Conservation (phyloP, 64 coral and sea anemone genomes). For the Dendrophyllia cribrosa region DNA sequence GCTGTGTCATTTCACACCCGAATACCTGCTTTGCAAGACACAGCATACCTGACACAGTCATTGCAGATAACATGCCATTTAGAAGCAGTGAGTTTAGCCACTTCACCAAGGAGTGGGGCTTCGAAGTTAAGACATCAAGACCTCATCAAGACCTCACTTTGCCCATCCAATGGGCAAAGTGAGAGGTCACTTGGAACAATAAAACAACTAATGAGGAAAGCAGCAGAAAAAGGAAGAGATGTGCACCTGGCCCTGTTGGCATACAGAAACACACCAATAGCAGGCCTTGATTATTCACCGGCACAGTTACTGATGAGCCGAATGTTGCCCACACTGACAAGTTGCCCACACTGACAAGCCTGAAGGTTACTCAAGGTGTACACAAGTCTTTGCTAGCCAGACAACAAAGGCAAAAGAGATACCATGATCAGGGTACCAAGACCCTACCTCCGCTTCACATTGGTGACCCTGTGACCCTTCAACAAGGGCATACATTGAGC, state of each 20-base stretch:
- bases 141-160: not conserved
- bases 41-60: conserved; percentile 52
- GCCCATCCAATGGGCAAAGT: not conserved
- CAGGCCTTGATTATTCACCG: conserved; percentile 25
- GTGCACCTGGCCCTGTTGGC: not conserved
- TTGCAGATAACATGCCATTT: conserved; percentile 75
- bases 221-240: conserved; percentile 46
- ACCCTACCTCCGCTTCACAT: conserved; percentile 11
- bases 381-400: conserved; percentile 8
- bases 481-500: conserved; percentile 3
- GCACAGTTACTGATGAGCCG: conserved; percentile 38
- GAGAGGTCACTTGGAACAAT: not conserved
- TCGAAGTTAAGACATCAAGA: conserved; percentile 30
- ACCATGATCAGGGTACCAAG: conserved; percentile 20
- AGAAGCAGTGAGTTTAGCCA: conserved; percentile 46
- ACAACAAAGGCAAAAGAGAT: conserved; percentile 53
- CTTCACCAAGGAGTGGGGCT: conserved; percentile 68
- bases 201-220: conserved; percentile 23
- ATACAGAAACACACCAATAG: conserved; percentile 31
- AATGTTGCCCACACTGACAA: conserved; percentile 14
- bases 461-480: conserved; percentile 45
- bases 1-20: conserved; percentile 28
- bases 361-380: conserved; percentile 5
- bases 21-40: conserved; percentile 50
- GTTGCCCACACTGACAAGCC: not conserved